Base-by-base conservation (phyloP, 2,888 invertebrate species). In the Biston stratarius region DNA sequence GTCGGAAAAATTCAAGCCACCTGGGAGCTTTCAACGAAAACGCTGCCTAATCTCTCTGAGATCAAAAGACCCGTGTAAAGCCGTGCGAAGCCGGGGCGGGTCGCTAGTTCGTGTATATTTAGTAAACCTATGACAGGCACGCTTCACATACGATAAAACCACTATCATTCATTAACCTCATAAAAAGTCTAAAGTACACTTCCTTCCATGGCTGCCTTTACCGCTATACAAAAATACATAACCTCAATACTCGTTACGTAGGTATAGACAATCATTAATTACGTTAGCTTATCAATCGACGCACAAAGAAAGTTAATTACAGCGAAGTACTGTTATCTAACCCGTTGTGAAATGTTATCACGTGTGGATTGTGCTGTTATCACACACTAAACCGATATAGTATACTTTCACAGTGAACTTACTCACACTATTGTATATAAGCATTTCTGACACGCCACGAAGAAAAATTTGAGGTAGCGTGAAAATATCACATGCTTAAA, bases 301-400 rank as follows among this genome's bases (percentile, higher is more conserved):
- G 61, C 36, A 52, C 48, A 67, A 53, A 47, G 47, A 67, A 67
- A 67, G 66, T 67, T 58, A 61, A 67, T 58, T 53, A 48, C 40
- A 34, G 36, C 34, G 14, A 44, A 14, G 44, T 44, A 33, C 61
- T 42, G 56, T 56, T 65, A 65, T 65, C 64, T 40, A 48, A 55
- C 53, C 42, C 11, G 53, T 53, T 52, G 48, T 9, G 8, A 11
- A 57, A 63, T 47, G 24, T 52, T 64, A 58, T 64, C 63, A 51
- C 14, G 47, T 40, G 38, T 52, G 40, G 12, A n/a, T 40, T 24
- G 36, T 44, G 8, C 14, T 48, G n/a, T 40, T 62, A 48, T 56
- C 56, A 55, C 24, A 42, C 5, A 55, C 40, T 12, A 55, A 42
- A 42, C 24, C 24, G 1, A 6, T 44, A 15, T 24, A 12, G 11